Conservation (phyloP, 1,140 invertebrate genomes). For the Aphelenchoides besseyi region DNA sequence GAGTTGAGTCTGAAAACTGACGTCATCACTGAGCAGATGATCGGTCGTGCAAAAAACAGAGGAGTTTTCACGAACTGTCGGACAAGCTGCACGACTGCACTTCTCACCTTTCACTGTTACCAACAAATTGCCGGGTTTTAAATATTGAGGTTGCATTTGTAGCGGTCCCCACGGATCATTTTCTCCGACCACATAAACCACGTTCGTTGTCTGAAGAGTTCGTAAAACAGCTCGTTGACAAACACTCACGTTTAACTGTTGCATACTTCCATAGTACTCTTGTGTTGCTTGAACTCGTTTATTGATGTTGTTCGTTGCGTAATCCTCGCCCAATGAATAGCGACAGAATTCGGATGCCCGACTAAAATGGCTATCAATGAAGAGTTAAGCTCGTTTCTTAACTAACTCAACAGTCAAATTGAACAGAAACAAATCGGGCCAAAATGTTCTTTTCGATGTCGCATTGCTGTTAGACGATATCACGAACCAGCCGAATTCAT, state of each 20-base stretch:
- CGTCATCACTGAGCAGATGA: neutral
- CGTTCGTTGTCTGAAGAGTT: neutral
- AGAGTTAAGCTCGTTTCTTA: neutral
- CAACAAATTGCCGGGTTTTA: constrained; percentile 9
- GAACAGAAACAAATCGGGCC: constrained; percentile 18
- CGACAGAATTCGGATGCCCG: constrained; percentile 20
- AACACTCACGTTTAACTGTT: constrained; percentile 12
- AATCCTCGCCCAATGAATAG: constrained; percentile 11
- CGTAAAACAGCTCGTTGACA: neutral
- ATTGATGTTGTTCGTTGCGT: neutral
- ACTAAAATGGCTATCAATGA: neutral
- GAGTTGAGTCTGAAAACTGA: constrained; percentile 4
- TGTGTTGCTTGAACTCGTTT: neutral
- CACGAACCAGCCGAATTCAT: constrained; percentile 22
- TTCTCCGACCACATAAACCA: constrained; percentile 10
- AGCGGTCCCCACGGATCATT: constrained; percentile 16
- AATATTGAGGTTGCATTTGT: constrained; percentile 4
- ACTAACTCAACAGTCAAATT: constrained; percentile 13
- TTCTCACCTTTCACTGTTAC: constrained; percentile 8
- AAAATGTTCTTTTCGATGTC: neutral
- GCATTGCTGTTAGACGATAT: neutral
- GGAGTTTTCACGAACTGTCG: too few species aligned
- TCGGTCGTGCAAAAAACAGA: too few species aligned
- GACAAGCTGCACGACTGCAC: neutral
- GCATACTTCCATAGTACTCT: constrained; percentile 4